Percentiles rank a stretch among this genome's conserved stretches.
Conservation (phyloP, 2,888 invertebrate genomes). For the Philopedon plagiatum region DNA sequence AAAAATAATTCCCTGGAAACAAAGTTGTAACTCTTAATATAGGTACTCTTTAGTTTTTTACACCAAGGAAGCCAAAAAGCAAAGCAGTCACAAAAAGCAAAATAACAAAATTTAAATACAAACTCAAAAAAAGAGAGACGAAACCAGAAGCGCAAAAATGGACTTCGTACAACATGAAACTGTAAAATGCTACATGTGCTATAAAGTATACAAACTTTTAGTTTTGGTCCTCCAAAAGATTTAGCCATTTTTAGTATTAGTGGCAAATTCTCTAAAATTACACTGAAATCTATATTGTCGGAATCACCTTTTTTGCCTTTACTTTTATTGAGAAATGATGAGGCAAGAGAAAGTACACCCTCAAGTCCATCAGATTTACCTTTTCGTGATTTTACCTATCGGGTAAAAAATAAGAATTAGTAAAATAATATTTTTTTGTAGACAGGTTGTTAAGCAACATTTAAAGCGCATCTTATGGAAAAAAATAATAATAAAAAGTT, state of each 20-base stretch:
- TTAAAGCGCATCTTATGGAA: no score
- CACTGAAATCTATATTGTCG: constrained; percentile 12
- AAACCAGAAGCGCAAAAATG: background rate
- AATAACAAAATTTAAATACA: background rate
- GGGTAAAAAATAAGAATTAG: background rate
- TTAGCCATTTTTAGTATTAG: constrained; percentile 29
- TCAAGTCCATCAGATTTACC: background rate
- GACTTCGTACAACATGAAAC: background rate
- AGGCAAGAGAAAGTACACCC: constrained; percentile 8
- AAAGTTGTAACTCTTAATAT: no score
- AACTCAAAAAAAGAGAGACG: background rate
- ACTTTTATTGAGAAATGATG: background rate
- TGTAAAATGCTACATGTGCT: background rate
- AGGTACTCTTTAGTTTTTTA: no score
- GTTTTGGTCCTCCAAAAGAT: constrained; percentile 24
- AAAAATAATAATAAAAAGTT: no score
- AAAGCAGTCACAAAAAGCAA: background rate
- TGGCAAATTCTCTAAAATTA: constrained; percentile 27
- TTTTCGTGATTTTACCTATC: background rate
- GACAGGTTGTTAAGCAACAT: no score
- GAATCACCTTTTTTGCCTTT: background rate
- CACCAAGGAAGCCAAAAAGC: background rate
- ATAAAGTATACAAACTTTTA: constrained; percentile 28
- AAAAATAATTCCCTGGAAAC: no score
- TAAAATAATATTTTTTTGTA: no score